A percentile compares a stretch with the other conserved stretches of the same genome.
Evolutionary conservation across 2,113 vertebrate species (phyloP).

Genomic region (Elachura formosa): DNA sequence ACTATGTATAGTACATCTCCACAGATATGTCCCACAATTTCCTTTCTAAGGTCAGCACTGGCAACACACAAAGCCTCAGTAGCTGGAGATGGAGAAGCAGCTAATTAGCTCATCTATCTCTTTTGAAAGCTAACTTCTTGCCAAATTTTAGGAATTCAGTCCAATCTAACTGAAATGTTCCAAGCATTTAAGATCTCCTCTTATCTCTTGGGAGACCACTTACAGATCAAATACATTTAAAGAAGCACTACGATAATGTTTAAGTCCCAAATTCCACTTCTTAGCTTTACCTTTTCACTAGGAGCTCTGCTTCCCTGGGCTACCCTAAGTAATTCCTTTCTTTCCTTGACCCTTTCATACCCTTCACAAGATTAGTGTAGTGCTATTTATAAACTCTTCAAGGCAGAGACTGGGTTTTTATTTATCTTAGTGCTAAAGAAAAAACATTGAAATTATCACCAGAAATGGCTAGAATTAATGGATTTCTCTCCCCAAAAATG

Average conservation of each 20-base stretch:
- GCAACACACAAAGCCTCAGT: background rate
- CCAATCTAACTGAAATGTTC: slow-evolving; percentile 27
- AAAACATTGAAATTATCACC: background rate
- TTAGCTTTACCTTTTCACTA: slow-evolving; percentile 7
- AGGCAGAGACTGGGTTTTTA: background rate
- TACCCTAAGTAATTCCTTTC: slow-evolving; percentile 26
- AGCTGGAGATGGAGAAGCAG: background rate
- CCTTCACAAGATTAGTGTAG: background rate
- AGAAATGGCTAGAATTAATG: background rate
- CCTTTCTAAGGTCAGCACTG: background rate
- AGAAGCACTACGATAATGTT: slow-evolving; percentile 8
- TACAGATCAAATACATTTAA: slow-evolving; percentile 45
- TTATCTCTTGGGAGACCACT: slow-evolving; percentile 41
- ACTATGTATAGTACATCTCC: slow-evolving; percentile 27
- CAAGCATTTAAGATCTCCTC: slow-evolving; percentile 10
- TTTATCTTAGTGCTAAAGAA: background rate
- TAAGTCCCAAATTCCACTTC: slow-evolving; percentile 30
- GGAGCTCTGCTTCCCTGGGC: background rate
- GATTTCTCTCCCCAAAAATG: background rate
- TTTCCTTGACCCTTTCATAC: slow-evolving; percentile 32
- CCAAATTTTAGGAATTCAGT: slow-evolving; percentile 46
- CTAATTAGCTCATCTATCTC: slow-evolving; percentile 37
- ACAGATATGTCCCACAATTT: slow-evolving; percentile 40
- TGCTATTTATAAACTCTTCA: background rate
- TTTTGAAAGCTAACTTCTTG: slow-evolving; percentile 17